Conservation (phyloP, 2,797 vertebrate genomes). For the Toxotes lorentzi region DNA sequence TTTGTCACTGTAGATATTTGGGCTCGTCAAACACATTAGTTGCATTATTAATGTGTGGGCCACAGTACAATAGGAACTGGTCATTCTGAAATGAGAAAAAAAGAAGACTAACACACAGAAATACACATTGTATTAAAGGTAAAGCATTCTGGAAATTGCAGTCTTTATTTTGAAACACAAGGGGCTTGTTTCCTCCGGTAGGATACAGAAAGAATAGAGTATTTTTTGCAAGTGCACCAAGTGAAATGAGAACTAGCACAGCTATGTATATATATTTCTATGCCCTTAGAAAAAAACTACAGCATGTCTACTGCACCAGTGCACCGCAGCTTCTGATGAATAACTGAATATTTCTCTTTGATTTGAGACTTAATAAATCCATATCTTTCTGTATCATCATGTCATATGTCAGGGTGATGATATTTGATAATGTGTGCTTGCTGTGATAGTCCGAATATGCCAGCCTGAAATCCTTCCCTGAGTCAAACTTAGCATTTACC, state of each 20-base stretch:
- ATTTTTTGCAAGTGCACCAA: not conserved
- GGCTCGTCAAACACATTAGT: not conserved
- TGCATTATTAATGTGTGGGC: slow-evolving; percentile 1
- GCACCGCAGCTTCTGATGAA: not conserved
- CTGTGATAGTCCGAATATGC: slow-evolving; percentile 31
- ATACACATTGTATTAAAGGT: not conserved
- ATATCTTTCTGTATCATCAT: slow-evolving; percentile 23
- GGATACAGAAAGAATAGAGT: not conserved
- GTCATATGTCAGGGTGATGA: slow-evolving; percentile 45
- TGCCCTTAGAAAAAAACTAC: not conserved
- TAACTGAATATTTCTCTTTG: slow-evolving; percentile 21
- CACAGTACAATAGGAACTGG: not conserved
- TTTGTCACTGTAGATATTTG: not conserved
- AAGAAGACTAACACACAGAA: not conserved
- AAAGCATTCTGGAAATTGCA: not conserved
- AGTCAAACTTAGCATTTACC: slow-evolving; percentile 49
- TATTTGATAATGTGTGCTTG: slow-evolving; percentile 41
- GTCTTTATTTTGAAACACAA: not conserved
- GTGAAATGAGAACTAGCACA: not conserved
- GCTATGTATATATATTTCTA: not conserved
- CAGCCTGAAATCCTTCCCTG: slow-evolving; percentile 26
- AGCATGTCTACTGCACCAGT: slow-evolving; percentile 7
- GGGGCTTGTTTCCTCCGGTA: too few species aligned
- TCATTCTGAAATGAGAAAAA: not conserved
- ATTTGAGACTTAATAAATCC: slow-evolving; percentile 21